Evolutionary conservation across 2,888 invertebrate genomes (phyloP), one percentile per base, ranked within the genome.

Genomic region (Gasteruption jaculator): DNA sequence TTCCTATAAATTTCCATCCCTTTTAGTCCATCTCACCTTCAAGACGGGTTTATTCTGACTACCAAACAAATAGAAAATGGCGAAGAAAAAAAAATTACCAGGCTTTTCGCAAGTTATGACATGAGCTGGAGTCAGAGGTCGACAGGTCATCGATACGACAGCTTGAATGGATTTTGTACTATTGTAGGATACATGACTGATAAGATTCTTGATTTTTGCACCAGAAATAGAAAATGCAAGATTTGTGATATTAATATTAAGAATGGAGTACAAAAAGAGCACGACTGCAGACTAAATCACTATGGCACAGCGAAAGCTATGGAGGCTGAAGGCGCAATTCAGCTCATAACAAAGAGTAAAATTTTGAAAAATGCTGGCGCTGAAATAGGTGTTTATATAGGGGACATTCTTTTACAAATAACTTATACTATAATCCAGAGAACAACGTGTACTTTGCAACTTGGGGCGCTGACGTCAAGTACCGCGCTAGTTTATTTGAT

Each of bases 261-360:
- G 18, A 39, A 41, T 20, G n/a, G 16, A 14, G 21, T 26, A n/a
- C 38, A 43, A 38, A 3, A 18, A 4, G 25, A 38, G 7, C 43
- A 43, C 15, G 41, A 43, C 18, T 14, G n/a, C n/a, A n/a, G n/a
- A n/a, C n/a, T n/a, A n/a, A n/a, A n/a, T n/a, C n/a, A n/a, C n/a
- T n/a, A n/a, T n/a, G n/a, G n/a, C n/a, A n/a, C n/a, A n/a, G n/a
- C n/a, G n/a, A n/a, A n/a, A n/a, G n/a, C n/a, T n/a, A 46, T 46
- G 43, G 43, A 46, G 11, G 46, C 37, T 8, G 20, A 43, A 34
- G 39, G 38, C 5, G 43, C 40, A 12, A 38, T 35, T n/a, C 26
- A 46, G 12, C 32, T 46, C 2, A 30, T 20, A 2, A 43, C 22
- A 18, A 32, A 33, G 16, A 43, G 37, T 22, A 5, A 27, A 6